Evolutionary conservation across 2,888 invertebrate species (phyloP), one percentile per base, ranked within the genome.

Genomic region (Latrodectus hesperus): DNA sequence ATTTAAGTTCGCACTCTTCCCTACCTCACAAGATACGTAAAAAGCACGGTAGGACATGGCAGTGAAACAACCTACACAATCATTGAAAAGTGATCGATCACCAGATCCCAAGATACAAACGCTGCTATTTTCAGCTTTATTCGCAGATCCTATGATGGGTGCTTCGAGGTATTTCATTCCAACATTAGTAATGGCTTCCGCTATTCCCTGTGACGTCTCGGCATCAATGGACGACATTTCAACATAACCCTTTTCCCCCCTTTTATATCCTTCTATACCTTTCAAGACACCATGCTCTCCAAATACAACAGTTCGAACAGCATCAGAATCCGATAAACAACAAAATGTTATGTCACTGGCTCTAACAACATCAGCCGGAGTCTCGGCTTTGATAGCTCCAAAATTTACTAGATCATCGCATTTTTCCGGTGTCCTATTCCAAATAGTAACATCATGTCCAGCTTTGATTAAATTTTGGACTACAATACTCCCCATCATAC

Each of bases 211-310:
- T 10, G 98, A 97, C 0, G 98, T 97, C 92, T 98, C 97, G 0
- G 96, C 95, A 93, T 98, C 98, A 90, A 98, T 96, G 4, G 97
- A 96, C 10, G 98, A 98, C 98, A 99, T 97, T 93, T 99, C 98
- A 14, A 99, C 97, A 93, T 97, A 99, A 80, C 97, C 97, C 92
- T 98, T 99, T 26, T 26, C 12, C n/a, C 16, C n/a, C 2, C 6
- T 9, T 9, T 5, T 92, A 22, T 94, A 92, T 90, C 96, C 95
- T 91, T 96, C 96, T 91, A 95, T 95, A 80, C 74, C 81, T n/a
- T 67, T 65, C 49, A 98, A 93, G 4, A 98, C 97, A 4, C 98
- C 98, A 91, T 97, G 97, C 92, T 98, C 98, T 52, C 98, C 98
- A 93, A 98, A 97, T 55, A 98, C 97, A 94, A 98, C 95, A 97